Conservation (phyloP, 2,888 invertebrate genomes). For the Ligdia adustata region DNA sequence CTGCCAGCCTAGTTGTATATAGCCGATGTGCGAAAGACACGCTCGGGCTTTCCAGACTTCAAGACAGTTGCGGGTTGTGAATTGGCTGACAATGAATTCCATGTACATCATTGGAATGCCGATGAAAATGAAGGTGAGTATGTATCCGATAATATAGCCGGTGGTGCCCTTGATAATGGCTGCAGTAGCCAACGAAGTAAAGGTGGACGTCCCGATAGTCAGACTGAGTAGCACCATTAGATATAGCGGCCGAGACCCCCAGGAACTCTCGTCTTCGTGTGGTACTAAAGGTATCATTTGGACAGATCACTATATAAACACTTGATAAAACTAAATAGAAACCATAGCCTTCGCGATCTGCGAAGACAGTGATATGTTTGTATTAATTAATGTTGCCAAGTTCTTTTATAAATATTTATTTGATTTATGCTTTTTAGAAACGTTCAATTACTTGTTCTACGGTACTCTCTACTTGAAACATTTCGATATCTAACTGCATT, state of each 20-base stretch:
- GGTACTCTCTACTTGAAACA: too few species aligned
- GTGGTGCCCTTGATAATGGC: slow-evolving; percentile 52
- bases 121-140: slow-evolving; percentile 46
- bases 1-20: slow-evolving; percentile 60
- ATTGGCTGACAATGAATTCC: slow-evolving; percentile 69
- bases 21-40: slow-evolving; percentile 65
- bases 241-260: slow-evolving; percentile 43
- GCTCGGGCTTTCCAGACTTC: slow-evolving; percentile 63
- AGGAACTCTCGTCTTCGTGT: slow-evolving; percentile 25
- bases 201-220: slow-evolving; percentile 48
- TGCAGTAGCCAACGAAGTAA: slow-evolving; percentile 46
- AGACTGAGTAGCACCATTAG: slow-evolving; percentile 54
- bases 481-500: too few species aligned
- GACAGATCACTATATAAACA: not conserved
- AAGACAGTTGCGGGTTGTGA: slow-evolving; percentile 66
- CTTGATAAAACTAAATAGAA: not conserved
- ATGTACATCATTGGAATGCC: slow-evolving; percentile 71
- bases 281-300: slow-evolving; percentile 24
- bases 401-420: too few species aligned
- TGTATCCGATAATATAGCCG: slow-evolving; percentile 50
- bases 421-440: too few species aligned
- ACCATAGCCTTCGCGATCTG: slow-evolving; percentile 15
- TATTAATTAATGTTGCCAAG: too few species aligned
- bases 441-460: too few species aligned
- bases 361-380: not conserved